A percentile compares a stretch with the other conserved stretches of the same genome.
Conservation (phyloP, 2,888 invertebrate genomes). For the Syritta pipiens region DNA sequence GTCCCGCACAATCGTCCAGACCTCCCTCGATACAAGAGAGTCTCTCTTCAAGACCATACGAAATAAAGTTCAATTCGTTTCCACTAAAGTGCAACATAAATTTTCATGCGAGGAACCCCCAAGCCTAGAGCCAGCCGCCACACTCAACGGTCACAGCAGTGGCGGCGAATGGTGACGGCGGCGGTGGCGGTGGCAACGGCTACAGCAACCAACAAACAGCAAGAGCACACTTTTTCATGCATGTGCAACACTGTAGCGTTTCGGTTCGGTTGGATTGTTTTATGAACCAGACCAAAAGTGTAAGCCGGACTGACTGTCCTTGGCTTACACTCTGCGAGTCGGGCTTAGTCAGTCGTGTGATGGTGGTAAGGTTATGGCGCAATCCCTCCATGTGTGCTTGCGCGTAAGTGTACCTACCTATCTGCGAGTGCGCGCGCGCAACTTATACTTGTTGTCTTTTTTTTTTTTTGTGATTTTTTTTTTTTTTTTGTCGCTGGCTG, state of each 20-base stretch:
- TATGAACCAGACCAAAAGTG: constrained; percentile 68
- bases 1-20: neutral
- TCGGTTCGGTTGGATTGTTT: constrained; percentile 63
- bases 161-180: too few species aligned
- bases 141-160: neutral
- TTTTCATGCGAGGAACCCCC: constrained; percentile 56
- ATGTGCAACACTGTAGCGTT: constrained; percentile 49
- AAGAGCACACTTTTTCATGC: constrained; percentile 2
- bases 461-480: too few species aligned
- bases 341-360: constrained; percentile 61
- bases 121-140: constrained; percentile 14
- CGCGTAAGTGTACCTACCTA: constrained; percentile 37
- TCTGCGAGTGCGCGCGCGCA: constrained; percentile 32
- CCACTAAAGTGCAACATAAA: constrained; percentile 61
- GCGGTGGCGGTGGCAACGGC: neutral
- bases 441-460: too few species aligned
- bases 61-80: constrained; percentile 69
- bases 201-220: constrained; percentile 4
- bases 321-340: constrained; percentile 66
- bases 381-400: constrained; percentile 45
- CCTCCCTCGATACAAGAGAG: neutral
- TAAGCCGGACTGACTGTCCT: constrained; percentile 68
- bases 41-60: constrained; percentile 40
- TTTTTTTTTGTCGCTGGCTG: too few species aligned
- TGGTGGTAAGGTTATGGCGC: constrained; percentile 62